phyloP scores from a whole-genome alignment of 2,888 invertebrate genomes.

The Amphiduros pacificus region DNA sequence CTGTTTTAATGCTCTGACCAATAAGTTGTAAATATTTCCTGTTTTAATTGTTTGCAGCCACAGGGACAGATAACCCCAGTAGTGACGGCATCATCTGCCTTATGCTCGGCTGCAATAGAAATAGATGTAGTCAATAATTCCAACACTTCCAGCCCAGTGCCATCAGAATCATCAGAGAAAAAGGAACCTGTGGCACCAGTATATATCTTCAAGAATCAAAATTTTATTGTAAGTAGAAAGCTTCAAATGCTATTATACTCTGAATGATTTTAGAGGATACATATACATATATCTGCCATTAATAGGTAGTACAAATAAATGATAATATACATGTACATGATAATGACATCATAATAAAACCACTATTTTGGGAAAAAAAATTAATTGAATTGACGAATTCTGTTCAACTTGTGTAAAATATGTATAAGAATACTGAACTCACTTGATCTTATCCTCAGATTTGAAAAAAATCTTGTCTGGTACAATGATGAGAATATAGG shows the following conservation, averaged over 20 bases:
- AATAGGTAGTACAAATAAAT: background rate
- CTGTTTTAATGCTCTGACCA: too few relatives aligned
- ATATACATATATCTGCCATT: background rate
- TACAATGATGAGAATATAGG: too few relatives aligned
- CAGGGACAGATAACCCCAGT: too few relatives aligned
- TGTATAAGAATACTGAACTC: background rate
- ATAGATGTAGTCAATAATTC: slow-evolving; percentile 1
- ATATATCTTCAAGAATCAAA: slow-evolving; percentile 59
- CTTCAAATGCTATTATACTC: background rate
- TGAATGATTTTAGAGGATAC: background rate
- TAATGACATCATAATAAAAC: background rate
- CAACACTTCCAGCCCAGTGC: slow-evolving; percentile 9
- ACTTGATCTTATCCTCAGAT: background rate
- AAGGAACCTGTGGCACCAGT: slow-evolving; percentile 42
- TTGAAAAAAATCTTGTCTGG: background rate
- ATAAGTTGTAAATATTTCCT: too few relatives aligned
- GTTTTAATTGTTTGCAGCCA: too few relatives aligned
- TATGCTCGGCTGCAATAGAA: too few relatives aligned
- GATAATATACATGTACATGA: background rate
- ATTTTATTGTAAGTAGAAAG: slow-evolving; percentile 56
- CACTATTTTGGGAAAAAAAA: background rate
- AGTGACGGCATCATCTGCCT: too few relatives aligned
- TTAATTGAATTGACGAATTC: background rate
- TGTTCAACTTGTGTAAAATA: background rate
- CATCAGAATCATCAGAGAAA: slow-evolving; percentile 7